Percentiles rank a stretch among this genome's conserved stretches.
Conservation (phyloP, 2,797 vertebrate species). For the Oreonectes daqikongensis region DNA sequence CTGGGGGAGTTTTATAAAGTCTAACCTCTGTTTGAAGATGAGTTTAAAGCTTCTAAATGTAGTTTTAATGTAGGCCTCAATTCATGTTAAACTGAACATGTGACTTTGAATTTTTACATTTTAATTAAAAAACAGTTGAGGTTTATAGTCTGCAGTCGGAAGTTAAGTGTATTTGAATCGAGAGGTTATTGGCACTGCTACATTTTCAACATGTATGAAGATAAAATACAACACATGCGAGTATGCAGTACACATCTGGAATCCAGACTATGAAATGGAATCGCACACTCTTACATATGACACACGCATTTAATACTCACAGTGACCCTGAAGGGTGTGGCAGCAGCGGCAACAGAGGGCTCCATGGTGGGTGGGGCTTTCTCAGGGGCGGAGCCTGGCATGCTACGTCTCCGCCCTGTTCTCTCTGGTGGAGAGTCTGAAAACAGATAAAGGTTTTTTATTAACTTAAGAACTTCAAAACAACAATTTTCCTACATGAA, state of each 20-base stretch:
- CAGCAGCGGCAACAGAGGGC: constrained; percentile 74
- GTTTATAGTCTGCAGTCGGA: constrained; percentile 34
- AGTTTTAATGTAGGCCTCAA: constrained; percentile 10
- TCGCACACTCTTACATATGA: constrained; percentile 12
- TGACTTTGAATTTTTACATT: neutral
- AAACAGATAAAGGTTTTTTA: neutral
- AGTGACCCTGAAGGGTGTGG: constrained; percentile 93
- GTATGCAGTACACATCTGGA: constrained; percentile 37
- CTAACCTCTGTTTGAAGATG: neutral
- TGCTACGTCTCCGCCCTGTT: constrained; percentile 80
- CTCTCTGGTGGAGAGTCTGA: constrained; percentile 59
- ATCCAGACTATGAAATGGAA: constrained; percentile 24
- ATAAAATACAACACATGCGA: constrained; percentile 17
- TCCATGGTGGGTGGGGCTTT: constrained; percentile 88
- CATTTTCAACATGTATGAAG: constrained; percentile 17
- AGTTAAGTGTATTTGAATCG: constrained; percentile 34
- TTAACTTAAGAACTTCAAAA: neutral
- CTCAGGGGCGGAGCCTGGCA: constrained; percentile 87
- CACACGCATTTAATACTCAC: constrained; percentile 73
- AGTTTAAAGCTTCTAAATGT: neutral
- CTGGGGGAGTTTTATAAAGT: neutral
- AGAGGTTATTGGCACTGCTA: neutral
- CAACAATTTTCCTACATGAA: neutral
- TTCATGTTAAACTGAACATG: constrained; percentile 4
- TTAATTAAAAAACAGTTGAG: constrained; percentile 9